Evolutionary conservation across 1,140 invertebrate species (phyloP).

Genomic region (Kradibia gibbosae): DNA sequence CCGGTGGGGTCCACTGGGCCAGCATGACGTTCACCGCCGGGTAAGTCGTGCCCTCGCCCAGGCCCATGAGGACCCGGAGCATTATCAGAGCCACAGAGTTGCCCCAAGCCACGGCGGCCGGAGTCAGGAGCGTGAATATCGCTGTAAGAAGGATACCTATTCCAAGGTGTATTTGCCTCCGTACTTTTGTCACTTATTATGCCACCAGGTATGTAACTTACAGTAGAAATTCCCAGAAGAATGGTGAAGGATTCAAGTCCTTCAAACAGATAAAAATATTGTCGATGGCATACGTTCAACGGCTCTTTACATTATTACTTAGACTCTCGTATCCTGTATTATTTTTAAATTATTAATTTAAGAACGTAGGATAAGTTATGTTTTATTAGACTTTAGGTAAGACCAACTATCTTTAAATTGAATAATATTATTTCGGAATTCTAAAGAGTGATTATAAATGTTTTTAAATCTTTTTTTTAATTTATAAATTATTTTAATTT

Average conservation of each 20-base stretch:
- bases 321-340: no score
- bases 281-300: no score
- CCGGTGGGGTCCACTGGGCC: conserved; percentile 46
- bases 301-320: no score
- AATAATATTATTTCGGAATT: no score
- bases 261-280: background rate
- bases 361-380: no score
- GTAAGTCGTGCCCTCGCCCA: conserved; percentile 45
- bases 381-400: no score
- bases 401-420: no score
- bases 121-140: conserved; percentile 39
- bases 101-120: conserved; percentile 36
- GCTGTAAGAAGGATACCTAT: conserved; percentile 44
- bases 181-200: conserved; percentile 41
- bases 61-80: conserved; percentile 40
- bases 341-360: no score
- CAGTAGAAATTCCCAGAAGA: conserved; percentile 44
- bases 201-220: conserved; percentile 43
- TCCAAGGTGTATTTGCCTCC: conserved; percentile 48
- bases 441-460: no score
- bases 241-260: conserved; percentile 42
- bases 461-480: no score
- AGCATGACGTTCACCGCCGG: conserved; percentile 44
- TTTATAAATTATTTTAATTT: no score
- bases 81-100: conserved; percentile 27